Percentiles rank a stretch among this genome's conserved stretches.
These are phyloP conservation scores for Sebastes aleutianus DNA, from an alignment of 2,797 vertebrate species.

Conservation along the genomic window DNA sequence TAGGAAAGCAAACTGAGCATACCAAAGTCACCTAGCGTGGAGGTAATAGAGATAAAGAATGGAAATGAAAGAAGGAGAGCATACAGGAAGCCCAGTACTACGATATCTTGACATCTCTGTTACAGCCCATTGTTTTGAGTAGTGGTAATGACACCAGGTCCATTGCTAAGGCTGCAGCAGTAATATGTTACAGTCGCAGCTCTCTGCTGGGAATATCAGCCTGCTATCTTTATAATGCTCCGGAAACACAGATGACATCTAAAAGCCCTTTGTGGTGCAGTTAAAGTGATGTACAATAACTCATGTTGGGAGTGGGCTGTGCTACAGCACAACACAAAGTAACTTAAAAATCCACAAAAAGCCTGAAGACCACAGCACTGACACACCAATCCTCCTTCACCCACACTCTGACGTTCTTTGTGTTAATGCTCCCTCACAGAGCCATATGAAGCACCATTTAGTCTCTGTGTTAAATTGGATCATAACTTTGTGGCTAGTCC, in stretches of 20 bases:
- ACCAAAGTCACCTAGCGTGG: slow-evolving; percentile 41
- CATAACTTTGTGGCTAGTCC: slow-evolving; percentile 6
- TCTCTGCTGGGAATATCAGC: slow-evolving; percentile 44
- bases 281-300: slow-evolving; percentile 37
- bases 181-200: slow-evolving; percentile 26
- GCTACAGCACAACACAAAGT: not conserved
- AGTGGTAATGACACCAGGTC: slow-evolving; percentile 46
- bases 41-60: slow-evolving; percentile 30
- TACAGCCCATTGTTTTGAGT: slow-evolving; percentile 45
- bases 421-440: not conserved
- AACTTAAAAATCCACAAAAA: slow-evolving; percentile 11
- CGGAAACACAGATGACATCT: slow-evolving; percentile 43
- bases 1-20: slow-evolving; percentile 34
- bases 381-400: not conserved
- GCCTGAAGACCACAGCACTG: not conserved
- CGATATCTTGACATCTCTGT: slow-evolving; percentile 31
- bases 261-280: slow-evolving; percentile 42
- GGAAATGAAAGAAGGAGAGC: not conserved
- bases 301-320: slow-evolving; percentile 12
- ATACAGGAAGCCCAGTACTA: not conserved
- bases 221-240: slow-evolving; percentile 40
- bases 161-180: slow-evolving; percentile 33
- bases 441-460: slow-evolving; percentile 4
- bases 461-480: not conserved
- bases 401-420: not conserved